Conservation (phyloP, 1,140 invertebrate species). For the Drosophila melanica region DNA sequence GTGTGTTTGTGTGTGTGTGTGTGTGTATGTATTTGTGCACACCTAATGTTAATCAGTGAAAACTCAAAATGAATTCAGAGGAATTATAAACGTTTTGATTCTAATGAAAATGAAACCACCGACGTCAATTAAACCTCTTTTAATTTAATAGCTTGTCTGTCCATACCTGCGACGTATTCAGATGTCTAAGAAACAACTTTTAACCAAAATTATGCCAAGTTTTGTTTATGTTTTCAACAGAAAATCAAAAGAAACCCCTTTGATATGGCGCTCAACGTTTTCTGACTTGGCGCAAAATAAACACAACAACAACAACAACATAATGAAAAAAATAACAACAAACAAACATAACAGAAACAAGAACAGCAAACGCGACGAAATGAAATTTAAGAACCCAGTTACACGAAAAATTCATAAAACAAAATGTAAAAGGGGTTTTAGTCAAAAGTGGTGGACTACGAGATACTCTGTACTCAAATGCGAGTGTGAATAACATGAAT, state of each 20-base stretch:
- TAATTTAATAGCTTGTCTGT: not conserved
- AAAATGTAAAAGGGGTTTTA: not conserved
- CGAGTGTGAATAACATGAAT: too few relatives aligned
- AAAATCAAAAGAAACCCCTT: slow-evolving; percentile 40
- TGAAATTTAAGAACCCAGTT: slow-evolving; percentile 19
- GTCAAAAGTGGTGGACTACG: not conserved
- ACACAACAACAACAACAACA: slow-evolving; percentile 15
- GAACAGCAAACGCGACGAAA: slow-evolving; percentile 13
- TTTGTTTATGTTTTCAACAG: slow-evolving; percentile 30
- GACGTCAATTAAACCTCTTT: not conserved
- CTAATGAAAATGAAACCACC: too few relatives aligned
- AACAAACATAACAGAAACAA: slow-evolving; percentile 7
- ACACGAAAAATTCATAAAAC: slow-evolving; percentile 16
- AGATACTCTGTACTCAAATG: not conserved
- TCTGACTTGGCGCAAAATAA: slow-evolving; percentile 24
- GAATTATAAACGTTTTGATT: too few relatives aligned
- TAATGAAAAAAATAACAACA: slow-evolving; percentile 1
- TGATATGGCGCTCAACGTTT: slow-evolving; percentile 32
- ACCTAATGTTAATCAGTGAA: too few relatives aligned
- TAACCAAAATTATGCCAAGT: slow-evolving; percentile 27
- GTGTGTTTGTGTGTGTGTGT: too few relatives aligned
- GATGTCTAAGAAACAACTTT: not conserved
- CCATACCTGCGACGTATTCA: not conserved
- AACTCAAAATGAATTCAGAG: too few relatives aligned
- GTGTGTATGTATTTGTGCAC: too few relatives aligned